phyloP scores from a whole-genome alignment of 2,113 vertebrate species.

The Anthoscopus minutus region DNA sequence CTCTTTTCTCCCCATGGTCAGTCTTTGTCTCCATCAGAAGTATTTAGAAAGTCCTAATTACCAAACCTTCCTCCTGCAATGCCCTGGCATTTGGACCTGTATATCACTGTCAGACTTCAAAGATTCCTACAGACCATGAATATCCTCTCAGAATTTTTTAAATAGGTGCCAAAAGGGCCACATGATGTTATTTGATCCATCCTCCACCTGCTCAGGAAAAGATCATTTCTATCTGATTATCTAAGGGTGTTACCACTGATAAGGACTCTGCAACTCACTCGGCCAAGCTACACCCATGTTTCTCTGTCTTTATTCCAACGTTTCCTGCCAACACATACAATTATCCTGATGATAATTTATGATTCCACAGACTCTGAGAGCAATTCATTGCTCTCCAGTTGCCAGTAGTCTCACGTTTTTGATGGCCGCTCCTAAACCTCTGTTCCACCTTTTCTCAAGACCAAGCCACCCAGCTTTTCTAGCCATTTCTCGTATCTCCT shows the following conservation, averaged over 20 bases:
- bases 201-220: fast-evolving
- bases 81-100: background rate
- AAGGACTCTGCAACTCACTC: background rate
- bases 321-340: background rate
- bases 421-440: background rate
- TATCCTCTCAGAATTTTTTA: background rate
- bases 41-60: background rate
- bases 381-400: background rate
- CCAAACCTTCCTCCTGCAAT: background rate
- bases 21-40: background rate
- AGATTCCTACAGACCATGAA: background rate
- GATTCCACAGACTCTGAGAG: background rate
- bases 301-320: background rate
- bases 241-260: background rate
- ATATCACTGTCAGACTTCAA: background rate
- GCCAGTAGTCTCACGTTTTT: background rate
- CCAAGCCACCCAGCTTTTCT: background rate
- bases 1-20: background rate
- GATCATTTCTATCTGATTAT: background rate
- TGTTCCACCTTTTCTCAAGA: background rate
- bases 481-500: background rate
- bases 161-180: background rate
- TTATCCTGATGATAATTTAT: background rate
- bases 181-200: background rate
- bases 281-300: background rate